A percentile compares a stretch with the other conserved stretches of the same genome.
phyloP scores from a whole-genome alignment of 2,888 invertebrate species.

The Syrista parreyssii region DNA sequence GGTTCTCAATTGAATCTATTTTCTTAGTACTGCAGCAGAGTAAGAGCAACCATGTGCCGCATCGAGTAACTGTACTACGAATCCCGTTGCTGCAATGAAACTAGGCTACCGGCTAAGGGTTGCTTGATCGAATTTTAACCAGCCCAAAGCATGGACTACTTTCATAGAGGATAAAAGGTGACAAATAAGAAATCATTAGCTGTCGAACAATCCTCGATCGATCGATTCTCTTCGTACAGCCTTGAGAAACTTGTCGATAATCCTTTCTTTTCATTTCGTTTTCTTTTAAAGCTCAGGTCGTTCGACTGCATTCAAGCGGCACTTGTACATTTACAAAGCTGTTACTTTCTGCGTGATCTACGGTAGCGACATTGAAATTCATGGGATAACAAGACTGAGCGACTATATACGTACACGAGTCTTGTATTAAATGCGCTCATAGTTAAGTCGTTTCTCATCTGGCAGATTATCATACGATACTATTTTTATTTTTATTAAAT shows the following conservation, averaged over 20 bases:
- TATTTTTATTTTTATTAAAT: neutral
- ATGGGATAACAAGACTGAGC: slow-evolving; percentile 49
- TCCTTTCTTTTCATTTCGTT: neutral
- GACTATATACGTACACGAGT: slow-evolving; percentile 25
- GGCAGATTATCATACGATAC: neutral
- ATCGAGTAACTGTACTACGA: neutral
- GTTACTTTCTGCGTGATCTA: neutral
- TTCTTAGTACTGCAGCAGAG: neutral
- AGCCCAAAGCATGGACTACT: neutral
- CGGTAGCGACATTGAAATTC: slow-evolving; percentile 34
- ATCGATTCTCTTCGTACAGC: neutral
- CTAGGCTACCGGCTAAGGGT: neutral
- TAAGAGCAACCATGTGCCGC: neutral
- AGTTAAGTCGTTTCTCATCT: neutral
- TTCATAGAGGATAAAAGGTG: neutral
- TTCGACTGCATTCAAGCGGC: slow-evolving; percentile 1
- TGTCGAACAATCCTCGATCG: neutral
- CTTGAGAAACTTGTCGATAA: neutral
- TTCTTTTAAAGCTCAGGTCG: neutral
- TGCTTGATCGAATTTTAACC: neutral
- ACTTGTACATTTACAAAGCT: neutral
- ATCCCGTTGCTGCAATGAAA: neutral
- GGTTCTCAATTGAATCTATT: slow-evolving; percentile 37
- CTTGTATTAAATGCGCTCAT: neutral
- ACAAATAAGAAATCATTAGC: neutral